A percentile compares a stretch with the other conserved stretches of the same genome.
Conservation (phyloP, 2,113 vertebrate species). For the Sapayoa aenigma region DNA sequence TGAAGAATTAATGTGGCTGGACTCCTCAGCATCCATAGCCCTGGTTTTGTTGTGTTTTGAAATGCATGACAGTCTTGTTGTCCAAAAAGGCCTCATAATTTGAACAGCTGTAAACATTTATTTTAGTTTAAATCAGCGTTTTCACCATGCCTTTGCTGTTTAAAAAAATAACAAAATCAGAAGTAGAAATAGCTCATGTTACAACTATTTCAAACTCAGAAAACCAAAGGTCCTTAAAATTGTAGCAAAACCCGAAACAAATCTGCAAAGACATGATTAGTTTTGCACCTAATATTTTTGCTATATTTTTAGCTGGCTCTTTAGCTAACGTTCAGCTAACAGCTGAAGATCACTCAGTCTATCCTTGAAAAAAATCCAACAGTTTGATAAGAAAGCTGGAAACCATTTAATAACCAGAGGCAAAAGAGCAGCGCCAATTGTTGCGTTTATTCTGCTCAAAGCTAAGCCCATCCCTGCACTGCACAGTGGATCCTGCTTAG, state of each 20-base stretch:
- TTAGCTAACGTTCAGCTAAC: neutral
- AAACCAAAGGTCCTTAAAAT: neutral
- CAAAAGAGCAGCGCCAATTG: neutral
- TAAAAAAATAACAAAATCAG: neutral
- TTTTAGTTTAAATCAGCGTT: neutral
- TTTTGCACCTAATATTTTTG: neutral
- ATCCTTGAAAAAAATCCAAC: neutral
- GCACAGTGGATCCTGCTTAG: neutral
- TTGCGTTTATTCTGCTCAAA: neutral
- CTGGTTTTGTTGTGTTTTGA: neutral
- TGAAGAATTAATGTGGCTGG: neutral
- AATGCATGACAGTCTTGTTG: neutral
- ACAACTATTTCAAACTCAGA: neutral
- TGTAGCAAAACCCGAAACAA: neutral
- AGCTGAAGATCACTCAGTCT: neutral
- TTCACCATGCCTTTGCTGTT: neutral
- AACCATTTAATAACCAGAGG: neutral
- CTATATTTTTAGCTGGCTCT: neutral
- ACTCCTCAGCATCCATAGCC: neutral
- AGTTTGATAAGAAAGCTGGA: neutral
- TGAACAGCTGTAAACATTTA: slow-evolving; percentile 10
- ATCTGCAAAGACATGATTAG: neutral
- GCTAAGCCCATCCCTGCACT: neutral
- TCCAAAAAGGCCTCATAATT: slow-evolving; percentile 10
- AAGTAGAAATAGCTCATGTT: neutral